Evolutionary conservation across 2,797 vertebrate species (phyloP).

Genomic region (Onychomys arenicola): DNA sequence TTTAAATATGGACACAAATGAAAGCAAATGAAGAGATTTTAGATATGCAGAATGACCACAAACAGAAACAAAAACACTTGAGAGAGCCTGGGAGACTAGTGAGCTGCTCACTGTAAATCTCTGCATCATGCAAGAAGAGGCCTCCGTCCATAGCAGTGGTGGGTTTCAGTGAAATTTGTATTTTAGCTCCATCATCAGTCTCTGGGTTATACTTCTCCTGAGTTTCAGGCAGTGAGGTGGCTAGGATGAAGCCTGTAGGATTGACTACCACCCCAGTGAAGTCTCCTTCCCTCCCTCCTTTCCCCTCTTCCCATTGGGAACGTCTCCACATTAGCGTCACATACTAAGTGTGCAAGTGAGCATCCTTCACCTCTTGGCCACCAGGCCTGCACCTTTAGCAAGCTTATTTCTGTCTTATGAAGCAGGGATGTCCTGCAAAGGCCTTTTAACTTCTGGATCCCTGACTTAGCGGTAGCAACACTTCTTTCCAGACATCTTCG

Average conservation of each 20-base stretch:
- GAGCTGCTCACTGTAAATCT: background rate
- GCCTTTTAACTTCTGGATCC: background rate
- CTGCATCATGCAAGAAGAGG: background rate
- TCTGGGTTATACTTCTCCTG: background rate
- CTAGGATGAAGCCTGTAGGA: background rate
- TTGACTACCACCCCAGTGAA: background rate
- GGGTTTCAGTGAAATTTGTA: background rate
- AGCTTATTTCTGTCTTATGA: background rate
- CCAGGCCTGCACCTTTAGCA: background rate
- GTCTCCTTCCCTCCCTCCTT: background rate
- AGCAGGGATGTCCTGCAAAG: background rate
- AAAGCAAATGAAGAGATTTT: constrained; percentile 40
- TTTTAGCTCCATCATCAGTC: background rate
- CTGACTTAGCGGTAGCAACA: background rate
- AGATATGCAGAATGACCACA: background rate
- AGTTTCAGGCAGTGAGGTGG: background rate
- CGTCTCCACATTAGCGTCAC: background rate
- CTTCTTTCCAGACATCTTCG: background rate
- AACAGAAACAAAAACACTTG: background rate
- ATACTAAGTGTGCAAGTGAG: background rate
- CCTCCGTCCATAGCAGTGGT: background rate
- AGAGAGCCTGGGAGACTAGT: background rate
- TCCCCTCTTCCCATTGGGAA: background rate
- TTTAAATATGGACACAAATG: background rate
- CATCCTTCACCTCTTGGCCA: background rate